Evolutionary conservation across 92 coral and sea anemone genomes (phyloP), one percentile per base, ranked within the genome.

Genomic region (Isaurus tuberculatus): DNA sequence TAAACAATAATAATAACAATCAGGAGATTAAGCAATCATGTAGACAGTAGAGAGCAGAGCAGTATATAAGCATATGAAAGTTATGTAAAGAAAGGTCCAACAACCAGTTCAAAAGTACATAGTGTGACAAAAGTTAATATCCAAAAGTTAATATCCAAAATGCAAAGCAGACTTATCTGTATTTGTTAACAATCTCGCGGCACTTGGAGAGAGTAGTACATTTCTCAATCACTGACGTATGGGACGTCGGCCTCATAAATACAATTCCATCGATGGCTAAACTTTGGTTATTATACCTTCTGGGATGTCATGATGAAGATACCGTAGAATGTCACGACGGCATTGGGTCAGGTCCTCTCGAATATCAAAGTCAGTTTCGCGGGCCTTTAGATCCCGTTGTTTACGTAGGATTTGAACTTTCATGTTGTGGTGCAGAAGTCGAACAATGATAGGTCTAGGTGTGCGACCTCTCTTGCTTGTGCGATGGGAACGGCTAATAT

Each of bases 361-460:
- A 58, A 79, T 58, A 53, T 57, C 48, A 42, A 57, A 31, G 46
- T 58, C 31, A 30, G 32, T 79, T 27, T 79, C 83, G 29, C 37
- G 28, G 19, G 19, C 53, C 72, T 79, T 79, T 57, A 51, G 6
- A 5, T 11, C 58, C 58, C 22, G 16, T 15, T 5, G 16, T 20
- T 16, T 51, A 14, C 19, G 68, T 51, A 77, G 84, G 31, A 79
- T 66, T 28, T 79, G 83, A 82, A 82, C 79, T 83, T 73, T 79
- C 53, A 29, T 60, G 72, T 60, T 79, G 55, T 79, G 71, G 27
- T 58, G 72, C 65, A 34, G 2, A 51, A 51, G 58, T 51, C 83
- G 86, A 65, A 82, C 86, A 33, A 70, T 82, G 55, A 82, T 82
- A 19, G 86, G 81, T 64, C 68, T 65, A 19, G 81, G 81, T 23